Evolutionary conservation across 1,140 invertebrate species (phyloP).

Genomic region (Rhyacophila brunnea): DNA sequence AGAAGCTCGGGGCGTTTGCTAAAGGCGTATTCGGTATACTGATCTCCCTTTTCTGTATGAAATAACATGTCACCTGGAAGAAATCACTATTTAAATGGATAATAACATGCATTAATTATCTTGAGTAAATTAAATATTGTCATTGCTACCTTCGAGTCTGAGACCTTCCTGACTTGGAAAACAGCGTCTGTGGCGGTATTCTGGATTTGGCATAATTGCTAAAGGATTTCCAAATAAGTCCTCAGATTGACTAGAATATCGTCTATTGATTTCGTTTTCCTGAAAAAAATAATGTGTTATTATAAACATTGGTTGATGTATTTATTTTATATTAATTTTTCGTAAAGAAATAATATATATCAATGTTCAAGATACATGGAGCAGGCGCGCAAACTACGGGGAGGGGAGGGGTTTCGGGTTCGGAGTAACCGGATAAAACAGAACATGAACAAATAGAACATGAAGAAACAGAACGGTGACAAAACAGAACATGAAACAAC

Average conservation of each 20-base stretch:
- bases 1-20: constrained; percentile 45
- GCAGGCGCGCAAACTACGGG: no score
- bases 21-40: constrained; percentile 54
- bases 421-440: no score
- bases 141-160: constrained; percentile 25
- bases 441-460: no score
- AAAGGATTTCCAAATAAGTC: constrained; percentile 21
- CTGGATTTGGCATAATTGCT: background rate
- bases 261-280: constrained; percentile 21
- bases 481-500: no score
- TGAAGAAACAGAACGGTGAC: no score
- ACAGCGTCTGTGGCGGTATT: constrained; percentile 2
- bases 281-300: no score
- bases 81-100: constrained; percentile 19
- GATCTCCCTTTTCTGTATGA: constrained; percentile 37
- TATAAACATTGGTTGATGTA: no score
- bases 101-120: constrained; percentile 20
- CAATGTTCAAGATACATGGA: no score
- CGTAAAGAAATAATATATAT: no score
- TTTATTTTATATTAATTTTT: no score
- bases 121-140: background rate
- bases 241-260: constrained; percentile 29
- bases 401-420: no score
- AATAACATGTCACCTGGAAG: constrained; percentile 36
- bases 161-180: constrained; percentile 5